These are phyloP conservation scores for Nipponacmea schrenckii DNA, from an alignment of 2,888 invertebrate species.

Conservation along the genomic window DNA sequence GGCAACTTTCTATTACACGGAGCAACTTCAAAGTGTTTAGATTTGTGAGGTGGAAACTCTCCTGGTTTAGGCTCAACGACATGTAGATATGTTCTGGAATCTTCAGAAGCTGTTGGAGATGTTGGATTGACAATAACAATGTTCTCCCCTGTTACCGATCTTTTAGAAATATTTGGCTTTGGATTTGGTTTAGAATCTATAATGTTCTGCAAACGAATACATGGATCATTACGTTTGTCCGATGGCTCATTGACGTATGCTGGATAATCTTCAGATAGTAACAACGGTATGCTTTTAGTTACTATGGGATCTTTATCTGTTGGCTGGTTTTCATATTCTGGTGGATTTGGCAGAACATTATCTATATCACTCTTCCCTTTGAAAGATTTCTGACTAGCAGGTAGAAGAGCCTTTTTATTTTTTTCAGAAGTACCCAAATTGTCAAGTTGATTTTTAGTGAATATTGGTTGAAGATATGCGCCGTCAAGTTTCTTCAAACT, in stretches of 20 bases:
- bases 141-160: not conserved
- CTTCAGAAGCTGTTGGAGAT: not conserved
- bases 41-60: not conserved
- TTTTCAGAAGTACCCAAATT: not conserved
- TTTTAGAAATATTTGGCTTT: not conserved
- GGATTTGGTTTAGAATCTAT: not conserved
- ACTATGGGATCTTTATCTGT: not conserved
- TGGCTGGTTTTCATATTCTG: not conserved
- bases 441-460: not conserved
- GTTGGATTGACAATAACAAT: not conserved
- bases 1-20: constrained; percentile 17
- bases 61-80: constrained; percentile 3
- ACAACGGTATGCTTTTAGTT: not conserved
- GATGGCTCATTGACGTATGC: not conserved
- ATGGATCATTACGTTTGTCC: not conserved
- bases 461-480: constrained; percentile 7
- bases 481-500: not conserved
- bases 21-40: not conserved
- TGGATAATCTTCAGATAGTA: not conserved
- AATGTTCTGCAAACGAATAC: not conserved
- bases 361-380: not conserved
- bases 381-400: not conserved
- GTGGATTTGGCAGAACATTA: not conserved
- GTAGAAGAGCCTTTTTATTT: not conserved
- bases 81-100: constrained; percentile 8